Conservation (phyloP, 2,113 vertebrate species). For the Pao palembangensis region DNA sequence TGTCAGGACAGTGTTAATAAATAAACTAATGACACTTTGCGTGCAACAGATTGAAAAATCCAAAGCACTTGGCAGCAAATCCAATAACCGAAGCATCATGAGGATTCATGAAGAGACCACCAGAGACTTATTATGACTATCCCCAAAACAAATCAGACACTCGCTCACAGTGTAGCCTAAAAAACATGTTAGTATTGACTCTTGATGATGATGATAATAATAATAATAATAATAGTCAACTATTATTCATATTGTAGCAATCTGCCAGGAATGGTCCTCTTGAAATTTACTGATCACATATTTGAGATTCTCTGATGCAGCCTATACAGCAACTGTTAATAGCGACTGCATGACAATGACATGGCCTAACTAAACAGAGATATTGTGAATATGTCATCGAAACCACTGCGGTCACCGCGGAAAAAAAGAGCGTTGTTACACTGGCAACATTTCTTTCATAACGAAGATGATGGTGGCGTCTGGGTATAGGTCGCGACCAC, state of each 20-base stretch:
- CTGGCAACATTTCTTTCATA: conserved; percentile 16
- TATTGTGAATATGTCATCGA: background rate
- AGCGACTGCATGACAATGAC: background rate
- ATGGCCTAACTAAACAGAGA: background rate
- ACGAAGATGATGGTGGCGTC: background rate
- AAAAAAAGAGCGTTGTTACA: conserved; percentile 14
- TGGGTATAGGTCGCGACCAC: background rate
- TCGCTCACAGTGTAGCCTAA: too few relatives aligned
- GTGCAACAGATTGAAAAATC: background rate
- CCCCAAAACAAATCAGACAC: too few relatives aligned
- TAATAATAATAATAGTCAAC: background rate
- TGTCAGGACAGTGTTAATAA: conserved; percentile 9
- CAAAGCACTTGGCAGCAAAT: too few relatives aligned
- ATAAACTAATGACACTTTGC: background rate
- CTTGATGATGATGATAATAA: too few relatives aligned
- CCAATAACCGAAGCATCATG: too few relatives aligned
- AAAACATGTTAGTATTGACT: too few relatives aligned
- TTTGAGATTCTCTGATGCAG: background rate
- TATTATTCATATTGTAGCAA: background rate
- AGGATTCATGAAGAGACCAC: too few relatives aligned
- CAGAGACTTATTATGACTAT: too few relatives aligned
- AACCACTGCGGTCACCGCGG: conserved; percentile 22
- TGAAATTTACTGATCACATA: background rate
- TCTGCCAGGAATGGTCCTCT: background rate
- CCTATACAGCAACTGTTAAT: too few relatives aligned